Base-by-base conservation (phyloP, 2,113 vertebrate genomes). In the Phylloscopus trochilus region DNA sequence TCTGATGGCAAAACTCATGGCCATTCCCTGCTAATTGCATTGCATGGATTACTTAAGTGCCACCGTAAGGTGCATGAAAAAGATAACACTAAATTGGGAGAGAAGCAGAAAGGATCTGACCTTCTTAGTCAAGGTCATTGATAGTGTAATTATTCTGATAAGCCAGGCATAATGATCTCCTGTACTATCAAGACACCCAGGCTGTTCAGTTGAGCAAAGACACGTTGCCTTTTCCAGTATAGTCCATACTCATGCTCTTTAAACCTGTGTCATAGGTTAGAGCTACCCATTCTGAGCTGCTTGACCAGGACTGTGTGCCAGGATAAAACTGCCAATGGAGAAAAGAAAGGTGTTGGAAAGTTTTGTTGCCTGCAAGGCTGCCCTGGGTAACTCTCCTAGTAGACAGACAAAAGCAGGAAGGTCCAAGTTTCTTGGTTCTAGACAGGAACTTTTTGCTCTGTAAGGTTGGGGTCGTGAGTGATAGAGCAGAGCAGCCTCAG, bases 131-230 rank as follows among this genome's bases (percentile, higher is more conserved):
- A 97, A 97, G 97, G 97, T 97, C 96, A 95, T 15, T 91, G 96
- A 96, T 91, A 97, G 91, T 58, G 63, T 92, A 97, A 97, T 98
- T 98, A 97, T 97, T 96, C 92, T 94, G 94, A 97, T 97, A 96
- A 95, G 74, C 83, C 31, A 70, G 92, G 73, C 75, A 80, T 79
- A 88, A 91, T 78, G 72, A 93, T 93, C 83, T 93, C 43, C 15
- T 37, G 30, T 76, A 56, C 77, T 90, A 95, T 94, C 92, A 92
- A 97, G 91, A 89, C 72, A 85, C 73, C 19, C 83, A 77, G 74
- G 73, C 72, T 86, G 86, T 80, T 95, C 78, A 56, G 55, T 83
- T 86, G 62, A 53, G 23, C 31, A 95, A 91, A 95, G 87, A 82
- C 30, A 82, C 33, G 4, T 53, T 78, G 51, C 90, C 63, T 90